Evolutionary conservation across 2,113 vertebrate species (phyloP).

Genomic region (Brienomyrus longianalis): DNA sequence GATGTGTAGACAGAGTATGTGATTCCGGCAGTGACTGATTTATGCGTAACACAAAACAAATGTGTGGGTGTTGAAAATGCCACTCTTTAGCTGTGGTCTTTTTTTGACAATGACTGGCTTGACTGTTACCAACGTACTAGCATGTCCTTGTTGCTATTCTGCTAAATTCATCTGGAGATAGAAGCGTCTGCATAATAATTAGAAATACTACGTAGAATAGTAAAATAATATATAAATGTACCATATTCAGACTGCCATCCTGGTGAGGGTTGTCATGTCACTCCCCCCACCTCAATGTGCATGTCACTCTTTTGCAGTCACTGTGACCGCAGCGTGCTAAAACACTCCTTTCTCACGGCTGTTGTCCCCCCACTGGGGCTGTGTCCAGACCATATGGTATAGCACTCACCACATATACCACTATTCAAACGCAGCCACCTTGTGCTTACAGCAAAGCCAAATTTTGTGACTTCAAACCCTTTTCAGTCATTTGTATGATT

Average conservation of each 20-base stretch:
- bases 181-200: not conserved
- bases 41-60: not conserved
- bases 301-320: not conserved
- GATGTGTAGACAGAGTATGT: not conserved
- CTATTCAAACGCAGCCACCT: not conserved
- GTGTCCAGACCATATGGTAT: not conserved
- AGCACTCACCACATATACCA: not conserved
- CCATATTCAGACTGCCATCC: not conserved
- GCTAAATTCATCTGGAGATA: not conserved
- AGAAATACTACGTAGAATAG: not conserved
- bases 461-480: not conserved
- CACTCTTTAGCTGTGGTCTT: not conserved
- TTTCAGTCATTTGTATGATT: not conserved
- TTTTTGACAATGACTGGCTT: not conserved
- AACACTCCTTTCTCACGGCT: not conserved
- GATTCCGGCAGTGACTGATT: not conserved
- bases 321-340: not conserved
- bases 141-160: not conserved
- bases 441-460: not conserved
- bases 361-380: not conserved
- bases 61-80: not conserved
- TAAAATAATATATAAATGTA: not conserved
- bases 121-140: not conserved
- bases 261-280: not conserved
- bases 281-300: not conserved